phyloP scores from a whole-genome alignment of 2,797 vertebrate genomes.

The Vireo griseus region DNA sequence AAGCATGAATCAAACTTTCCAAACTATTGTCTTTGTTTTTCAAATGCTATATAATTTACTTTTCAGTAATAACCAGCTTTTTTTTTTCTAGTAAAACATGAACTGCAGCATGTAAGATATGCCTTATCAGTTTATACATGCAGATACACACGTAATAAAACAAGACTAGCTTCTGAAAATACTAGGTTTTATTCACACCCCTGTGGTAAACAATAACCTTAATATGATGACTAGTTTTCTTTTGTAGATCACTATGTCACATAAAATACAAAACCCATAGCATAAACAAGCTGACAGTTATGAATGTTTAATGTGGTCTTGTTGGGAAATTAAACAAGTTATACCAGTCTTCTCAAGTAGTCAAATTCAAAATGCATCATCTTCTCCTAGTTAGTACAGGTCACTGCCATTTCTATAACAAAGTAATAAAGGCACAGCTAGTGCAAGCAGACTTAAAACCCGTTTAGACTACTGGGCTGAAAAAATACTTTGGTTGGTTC shows the following conservation, averaged over 20 bases:
- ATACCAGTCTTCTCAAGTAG: constrained; percentile 60
- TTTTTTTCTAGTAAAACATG: neutral
- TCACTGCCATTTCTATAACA: constrained; percentile 77
- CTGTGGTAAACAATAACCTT: constrained; percentile 73
- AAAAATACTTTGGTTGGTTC: constrained; percentile 81
- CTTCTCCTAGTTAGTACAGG: constrained; percentile 71
- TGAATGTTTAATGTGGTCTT: constrained; percentile 69
- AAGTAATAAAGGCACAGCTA: constrained; percentile 80
- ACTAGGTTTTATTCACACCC: constrained; percentile 79
- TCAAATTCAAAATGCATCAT: constrained; percentile 64
- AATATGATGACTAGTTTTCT: constrained; percentile 69
- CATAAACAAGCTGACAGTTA: constrained; percentile 76
- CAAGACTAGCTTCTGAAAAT: constrained; percentile 75
- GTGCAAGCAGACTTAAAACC: constrained; percentile 73
- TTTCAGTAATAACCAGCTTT: neutral
- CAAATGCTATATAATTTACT: neutral
- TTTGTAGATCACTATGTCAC: constrained; percentile 73
- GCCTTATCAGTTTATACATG: constrained; percentile 30
- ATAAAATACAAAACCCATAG: constrained; percentile 77
- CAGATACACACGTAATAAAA: constrained; percentile 64
- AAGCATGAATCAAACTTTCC: neutral
- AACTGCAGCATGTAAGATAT: constrained; percentile 52
- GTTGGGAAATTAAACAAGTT: constrained; percentile 73
- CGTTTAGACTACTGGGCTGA: constrained; percentile 73
- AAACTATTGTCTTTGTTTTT: neutral